Conservation (phyloP, 2,113 vertebrate genomes). For the Nothobranchius furzeri region DNA sequence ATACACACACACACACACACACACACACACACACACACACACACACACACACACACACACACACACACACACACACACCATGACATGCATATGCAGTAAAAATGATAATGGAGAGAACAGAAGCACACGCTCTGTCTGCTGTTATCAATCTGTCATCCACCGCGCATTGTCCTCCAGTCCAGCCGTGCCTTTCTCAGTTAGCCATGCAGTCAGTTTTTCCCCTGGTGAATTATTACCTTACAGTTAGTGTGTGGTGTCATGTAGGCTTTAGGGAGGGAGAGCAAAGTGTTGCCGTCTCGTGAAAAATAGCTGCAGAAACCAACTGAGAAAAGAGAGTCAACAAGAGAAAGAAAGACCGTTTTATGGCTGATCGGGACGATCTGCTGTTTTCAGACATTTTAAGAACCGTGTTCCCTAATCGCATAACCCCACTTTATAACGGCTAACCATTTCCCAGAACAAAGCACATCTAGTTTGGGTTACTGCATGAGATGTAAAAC, state of each 20-base stretch:
- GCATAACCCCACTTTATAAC: conserved; percentile 21
- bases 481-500: conserved; percentile 23
- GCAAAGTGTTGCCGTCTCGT: conserved; percentile 39
- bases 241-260: conserved; percentile 49
- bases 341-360: conserved; percentile 36
- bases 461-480: conserved; percentile 19
- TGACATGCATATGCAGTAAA: conserved; percentile 38
- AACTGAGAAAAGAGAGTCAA: conserved; percentile 30
- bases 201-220: conserved; percentile 51
- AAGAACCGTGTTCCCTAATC: conserved; percentile 54
- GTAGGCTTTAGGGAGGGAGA: conserved; percentile 30
- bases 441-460: conserved; percentile 22
- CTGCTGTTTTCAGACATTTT: conserved; percentile 36
- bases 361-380: conserved; percentile 46
- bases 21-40: too few relatives aligned
- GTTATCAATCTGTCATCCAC: conserved; percentile 69
- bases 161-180: conserved; percentile 54
- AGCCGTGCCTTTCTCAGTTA: conserved; percentile 54
- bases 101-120: conserved; percentile 65
- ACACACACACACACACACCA: conserved; percentile 8
- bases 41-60: too few relatives aligned
- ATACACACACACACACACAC: conserved; percentile 29
- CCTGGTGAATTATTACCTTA: conserved; percentile 56
- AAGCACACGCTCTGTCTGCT: conserved; percentile 49
- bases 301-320: conserved; percentile 49